Evolutionary conservation across 2,113 vertebrate species (phyloP).

Genomic region (Actenoides lindsayi): DNA sequence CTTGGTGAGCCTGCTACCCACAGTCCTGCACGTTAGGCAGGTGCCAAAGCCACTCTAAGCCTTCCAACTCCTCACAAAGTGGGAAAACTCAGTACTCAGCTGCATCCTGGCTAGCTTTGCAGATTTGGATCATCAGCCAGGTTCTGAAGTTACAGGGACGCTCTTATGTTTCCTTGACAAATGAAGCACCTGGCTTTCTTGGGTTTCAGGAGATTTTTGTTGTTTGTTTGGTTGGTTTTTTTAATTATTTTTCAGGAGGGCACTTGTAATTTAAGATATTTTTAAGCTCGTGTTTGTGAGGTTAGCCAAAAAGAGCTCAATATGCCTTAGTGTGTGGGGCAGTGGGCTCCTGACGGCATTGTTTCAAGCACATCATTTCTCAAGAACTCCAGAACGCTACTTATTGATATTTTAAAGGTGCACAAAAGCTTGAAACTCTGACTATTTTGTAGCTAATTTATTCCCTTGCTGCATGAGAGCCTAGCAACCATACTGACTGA

Average conservation of each 20-base stretch:
- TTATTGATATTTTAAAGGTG: constrained; percentile 61
- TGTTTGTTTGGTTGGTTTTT: background rate
- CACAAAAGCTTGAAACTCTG: constrained; percentile 26
- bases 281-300: background rate
- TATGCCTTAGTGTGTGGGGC: background rate
- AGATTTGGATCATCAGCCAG: background rate
- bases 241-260: background rate
- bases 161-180: background rate
- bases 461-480: constrained; percentile 41
- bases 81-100: background rate
- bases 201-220: background rate
- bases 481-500: constrained; percentile 27
- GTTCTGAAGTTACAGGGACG: background rate
- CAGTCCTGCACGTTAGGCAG: background rate
- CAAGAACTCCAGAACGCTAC: background rate
- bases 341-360: background rate
- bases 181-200: background rate
- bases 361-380: constrained; percentile 50
- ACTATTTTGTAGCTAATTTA: constrained; percentile 60
- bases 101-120: background rate
- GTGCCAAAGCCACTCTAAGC: background rate
- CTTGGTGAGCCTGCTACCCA: background rate
- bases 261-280: background rate
- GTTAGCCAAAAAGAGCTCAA: background rate
- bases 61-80: background rate